Base-by-base conservation (phyloP, 2,888 invertebrate species). In the Lasioglossum leucozonium region DNA sequence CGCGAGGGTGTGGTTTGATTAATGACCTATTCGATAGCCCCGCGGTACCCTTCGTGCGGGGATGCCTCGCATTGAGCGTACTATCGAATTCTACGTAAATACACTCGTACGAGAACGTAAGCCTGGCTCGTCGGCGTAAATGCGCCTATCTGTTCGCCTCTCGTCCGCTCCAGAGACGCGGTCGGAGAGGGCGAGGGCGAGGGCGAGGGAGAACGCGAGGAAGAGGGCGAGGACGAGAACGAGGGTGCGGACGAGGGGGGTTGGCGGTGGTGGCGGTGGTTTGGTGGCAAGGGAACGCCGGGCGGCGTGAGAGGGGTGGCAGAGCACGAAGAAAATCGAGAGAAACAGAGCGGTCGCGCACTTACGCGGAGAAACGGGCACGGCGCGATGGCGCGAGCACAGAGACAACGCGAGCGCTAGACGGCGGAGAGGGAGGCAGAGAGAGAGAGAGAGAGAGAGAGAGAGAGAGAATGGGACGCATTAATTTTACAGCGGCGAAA, bases 1-100 rank as follows among this genome's bases (percentile, higher is more conserved):
- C 93, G 92, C 92, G 92, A 94, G 94, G 94, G 94, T 94, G 94
- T 93, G 94, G 94, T 94, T 94, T 94, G 94, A 94, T 94, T 94
- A 94, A 94, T 94, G 94, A 94, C 94, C 94, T 92, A 93, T 94
- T 94, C 93, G 94, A 94, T 94, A 88, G 88, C 87, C 87, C 86
- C 82, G 75, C 74, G 40, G 42, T 81, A 90, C 92, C 88, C 90
- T 87, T 82, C 88, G 88, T 86, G 86, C 92, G 86, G 90, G 91
- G 91, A 93, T 93, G 93, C 92, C 90, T 90, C 91, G 91, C 91
- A 90, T 91, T 89, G 89, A 91, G 91, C 92, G 92, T 88, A 92
- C 90, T 93, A 94, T 94, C 93, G 93, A 93, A 93, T 93, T 93
- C 92, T 90, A 92, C 91, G 92, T 91, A 93, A 93, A 93, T 92